phyloP scores from a whole-genome alignment of 2,113 vertebrate species.

The Orientallactaga bullata region DNA sequence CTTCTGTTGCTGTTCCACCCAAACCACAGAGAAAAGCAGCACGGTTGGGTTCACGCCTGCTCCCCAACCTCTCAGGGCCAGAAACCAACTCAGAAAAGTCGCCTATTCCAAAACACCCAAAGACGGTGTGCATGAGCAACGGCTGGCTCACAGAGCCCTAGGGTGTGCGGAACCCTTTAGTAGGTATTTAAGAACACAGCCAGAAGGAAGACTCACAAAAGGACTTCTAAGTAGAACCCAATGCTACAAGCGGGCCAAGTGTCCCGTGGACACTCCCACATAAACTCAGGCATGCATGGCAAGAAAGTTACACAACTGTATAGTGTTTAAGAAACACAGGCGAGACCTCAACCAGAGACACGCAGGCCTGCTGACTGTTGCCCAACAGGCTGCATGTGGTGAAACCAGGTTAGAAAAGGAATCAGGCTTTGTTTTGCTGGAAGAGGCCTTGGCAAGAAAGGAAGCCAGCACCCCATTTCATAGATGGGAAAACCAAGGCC shows the following conservation, averaged over 20 bases:
- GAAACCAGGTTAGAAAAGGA: background rate
- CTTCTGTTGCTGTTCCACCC: background rate
- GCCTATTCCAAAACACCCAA: background rate
- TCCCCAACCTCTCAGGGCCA: conserved; percentile 6
- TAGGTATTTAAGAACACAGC: background rate
- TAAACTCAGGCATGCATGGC: background rate
- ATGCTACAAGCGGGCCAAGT: background rate
- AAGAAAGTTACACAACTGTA: background rate
- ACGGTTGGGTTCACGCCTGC: background rate
- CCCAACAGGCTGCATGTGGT: fast-evolving
- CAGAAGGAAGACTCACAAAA: background rate
- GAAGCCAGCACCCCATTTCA: background rate
- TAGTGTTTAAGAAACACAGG: background rate
- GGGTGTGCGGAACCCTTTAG: background rate
- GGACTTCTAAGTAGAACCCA: background rate
- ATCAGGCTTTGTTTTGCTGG: background rate
- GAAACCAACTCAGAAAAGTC: background rate
- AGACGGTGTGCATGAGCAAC: fast-evolving
- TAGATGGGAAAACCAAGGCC: background rate
- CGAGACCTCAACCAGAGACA: background rate
- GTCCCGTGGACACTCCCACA: no score
- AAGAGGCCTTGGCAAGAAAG: conserved; percentile 24
- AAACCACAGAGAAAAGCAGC: conserved; percentile 36
- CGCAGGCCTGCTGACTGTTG: background rate
- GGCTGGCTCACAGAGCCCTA: background rate